Base-by-base conservation (phyloP, 2,888 invertebrate species). In the Morpho deidamia region DNA sequence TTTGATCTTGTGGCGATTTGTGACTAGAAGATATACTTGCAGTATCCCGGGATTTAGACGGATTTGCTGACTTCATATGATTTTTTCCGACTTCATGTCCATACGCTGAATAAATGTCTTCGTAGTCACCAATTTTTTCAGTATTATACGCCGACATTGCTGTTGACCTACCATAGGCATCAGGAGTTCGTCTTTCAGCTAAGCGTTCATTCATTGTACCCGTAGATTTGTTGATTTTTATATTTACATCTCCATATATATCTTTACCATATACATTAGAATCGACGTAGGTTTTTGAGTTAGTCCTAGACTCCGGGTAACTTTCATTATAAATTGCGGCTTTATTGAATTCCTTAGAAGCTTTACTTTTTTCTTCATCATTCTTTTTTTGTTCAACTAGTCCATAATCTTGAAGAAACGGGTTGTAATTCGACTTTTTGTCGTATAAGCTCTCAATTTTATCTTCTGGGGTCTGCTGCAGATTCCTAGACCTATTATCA, bases 111-210 rank as follows among this genome's bases (percentile, higher is more conserved):
- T 91, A 95, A 12, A 96, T 92, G 67, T 96, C 96, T 83, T 96
- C 95, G 70, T 96, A 96, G 72, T 96, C 95, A 0, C 91, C 91
- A 37, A 87, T 81, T 67, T 81, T 83, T 40, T 76, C 80, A 62
- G 82, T 86, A 52, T 71, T 75, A 56, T 87, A 82, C 8, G 81
- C 74, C 9, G 76, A 85, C 76, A 88, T 91, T 63, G 82, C 76
- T 40, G 80, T 81, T 38, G 94, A 93, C 59, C 95, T 86, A 1
- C 95, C 95, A 70, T 96, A 96, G 9, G 95, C 94, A 70, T 96
- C 96, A 0, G 96, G 96, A 0, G 96, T 96, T 62, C 96, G 90
- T 63, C 96, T 91, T 72, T 96, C 96, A 23, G 90, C 78, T 39
- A 88, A 67, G 48, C 86, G 72, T 60, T 89, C 90, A 59, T 81